These are phyloP conservation scores for Pachyuromys duprasi DNA, from an alignment of 2,797 vertebrate species.

Conservation along the genomic window DNA sequence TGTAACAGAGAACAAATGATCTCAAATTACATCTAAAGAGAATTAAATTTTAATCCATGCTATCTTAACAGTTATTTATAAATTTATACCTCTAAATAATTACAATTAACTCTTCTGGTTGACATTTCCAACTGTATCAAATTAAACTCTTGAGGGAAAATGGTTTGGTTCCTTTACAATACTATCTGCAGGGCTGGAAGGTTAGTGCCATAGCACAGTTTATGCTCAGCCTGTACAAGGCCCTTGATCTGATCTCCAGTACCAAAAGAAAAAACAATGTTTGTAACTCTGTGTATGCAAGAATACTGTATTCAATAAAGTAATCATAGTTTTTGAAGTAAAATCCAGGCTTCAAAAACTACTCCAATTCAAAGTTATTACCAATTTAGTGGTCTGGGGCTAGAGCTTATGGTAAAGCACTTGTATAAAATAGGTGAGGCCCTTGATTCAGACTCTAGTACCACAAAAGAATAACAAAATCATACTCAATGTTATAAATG, in stretches of 20 bases:
- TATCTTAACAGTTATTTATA: slow-evolving; percentile 60
- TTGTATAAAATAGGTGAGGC: neutral
- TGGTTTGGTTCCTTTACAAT: slow-evolving; percentile 34
- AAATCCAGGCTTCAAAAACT: neutral
- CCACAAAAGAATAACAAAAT: neutral
- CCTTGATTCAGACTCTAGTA: neutral
- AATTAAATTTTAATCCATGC: slow-evolving; percentile 70
- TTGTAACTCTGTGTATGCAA: neutral
- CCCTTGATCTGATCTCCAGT: neutral
- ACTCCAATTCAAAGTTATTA: neutral
- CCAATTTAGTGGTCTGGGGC: neutral
- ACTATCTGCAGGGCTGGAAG: neutral
- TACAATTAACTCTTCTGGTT: slow-evolving; percentile 39
- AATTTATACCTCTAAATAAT: slow-evolving; percentile 62
- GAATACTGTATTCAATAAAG: neutral
- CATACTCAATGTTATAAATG: neutral
- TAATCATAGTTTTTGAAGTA: neutral
- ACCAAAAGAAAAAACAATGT: neutral
- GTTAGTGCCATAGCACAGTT: neutral
- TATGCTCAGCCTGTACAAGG: neutral
- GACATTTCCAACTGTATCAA: slow-evolving; percentile 19
- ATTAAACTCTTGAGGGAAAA: slow-evolving; percentile 49
- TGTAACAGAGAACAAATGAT: slow-evolving; percentile 55
- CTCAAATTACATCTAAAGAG: slow-evolving; percentile 73
- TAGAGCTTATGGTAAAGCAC: neutral